Evolutionary conservation across 1,140 invertebrate genomes (phyloP), one percentile per base, ranked within the genome.

Genomic region (Artemia franciscana): DNA sequence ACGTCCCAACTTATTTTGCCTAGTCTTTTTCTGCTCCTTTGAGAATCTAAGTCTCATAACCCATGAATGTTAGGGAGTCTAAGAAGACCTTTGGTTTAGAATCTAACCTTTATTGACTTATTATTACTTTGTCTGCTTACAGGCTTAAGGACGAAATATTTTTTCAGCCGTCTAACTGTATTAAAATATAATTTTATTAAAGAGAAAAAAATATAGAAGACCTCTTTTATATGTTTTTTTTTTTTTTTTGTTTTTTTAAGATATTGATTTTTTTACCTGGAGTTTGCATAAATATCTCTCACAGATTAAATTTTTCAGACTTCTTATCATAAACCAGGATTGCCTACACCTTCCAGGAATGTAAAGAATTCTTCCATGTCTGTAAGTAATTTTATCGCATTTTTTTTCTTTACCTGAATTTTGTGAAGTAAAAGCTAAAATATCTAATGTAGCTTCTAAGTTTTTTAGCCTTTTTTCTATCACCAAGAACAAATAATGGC

Each of bases 331-430:
- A 39, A 58, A 15, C 63, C 63, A 7, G 63, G 63, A 21, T 60
- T 60, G 5, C 63, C 63, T 2, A 64, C 63, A 4, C 63, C 63
- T 5, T 51, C 63, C 1, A 64, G 58, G 39, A 61, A 61, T 56
- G 24, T 60, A 4, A 51, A 51, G 39, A 51, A 51, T 51, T 15
- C 39, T 51, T 51, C 39, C 39, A 18, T 18, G 39, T 15, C 2
- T 51, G 39, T 51, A 51, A 51, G 39, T 51, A 15, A 2, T 51
- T 51, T 51, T 12, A 15, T 51, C 21, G 7, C 7, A 7, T n/a
- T 7, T 39, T 7, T n/a, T 7, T 39, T 39, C 30, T 39, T 39
- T n/a, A 7, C 30, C 7, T 39, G n/a, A 7, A 39, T 39, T 39
- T 39, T 39, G n/a, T n/a, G n/a, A n/a, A 39, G n/a, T 7, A 39